A percentile compares a stretch with the other conserved stretches of the same genome.
Conservation (phyloP, 2,888 invertebrate genomes). For the Cerastis rubricosa region DNA sequence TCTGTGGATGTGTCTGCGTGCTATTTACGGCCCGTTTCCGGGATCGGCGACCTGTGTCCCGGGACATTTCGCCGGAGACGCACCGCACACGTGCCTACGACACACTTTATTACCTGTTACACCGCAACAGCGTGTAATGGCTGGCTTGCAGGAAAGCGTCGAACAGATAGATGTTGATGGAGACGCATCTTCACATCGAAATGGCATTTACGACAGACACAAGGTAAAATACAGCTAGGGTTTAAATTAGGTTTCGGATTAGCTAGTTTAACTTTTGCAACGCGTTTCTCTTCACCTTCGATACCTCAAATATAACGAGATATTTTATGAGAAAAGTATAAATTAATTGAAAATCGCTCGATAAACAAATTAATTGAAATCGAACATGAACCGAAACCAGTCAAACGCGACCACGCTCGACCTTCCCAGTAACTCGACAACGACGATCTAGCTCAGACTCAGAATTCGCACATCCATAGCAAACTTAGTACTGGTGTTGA, state of each 20-base stretch:
- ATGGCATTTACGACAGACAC: neutral
- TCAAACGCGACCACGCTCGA: neutral
- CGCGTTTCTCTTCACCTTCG: constrained; percentile 22
- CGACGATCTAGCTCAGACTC: neutral
- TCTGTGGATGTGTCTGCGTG: constrained; percentile 56
- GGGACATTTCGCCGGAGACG: constrained; percentile 65
- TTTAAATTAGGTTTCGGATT: neutral
- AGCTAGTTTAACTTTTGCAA: constrained; percentile 24
- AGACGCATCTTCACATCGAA: neutral
- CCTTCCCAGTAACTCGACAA: neutral
- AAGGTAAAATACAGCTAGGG: neutral
- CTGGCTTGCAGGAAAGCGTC: neutral
- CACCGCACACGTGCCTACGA: constrained; percentile 40
- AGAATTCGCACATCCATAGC: constrained; percentile 17
- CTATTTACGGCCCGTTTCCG: constrained; percentile 81
- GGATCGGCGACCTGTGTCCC: constrained; percentile 78
- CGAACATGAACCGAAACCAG: constrained; percentile 35
- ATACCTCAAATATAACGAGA: constrained; percentile 29
- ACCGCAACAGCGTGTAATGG: neutral
- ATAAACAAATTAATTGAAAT: constrained; percentile 64
- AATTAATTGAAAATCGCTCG: constrained; percentile 59
- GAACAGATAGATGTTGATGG: neutral
- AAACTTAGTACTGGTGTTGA: neutral
- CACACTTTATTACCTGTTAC: constrained; percentile 17
- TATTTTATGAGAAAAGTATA: constrained; percentile 53